Evolutionary conservation across 1,140 invertebrate species (phyloP).

Genomic region (Dendrolimus kikuchii): DNA sequence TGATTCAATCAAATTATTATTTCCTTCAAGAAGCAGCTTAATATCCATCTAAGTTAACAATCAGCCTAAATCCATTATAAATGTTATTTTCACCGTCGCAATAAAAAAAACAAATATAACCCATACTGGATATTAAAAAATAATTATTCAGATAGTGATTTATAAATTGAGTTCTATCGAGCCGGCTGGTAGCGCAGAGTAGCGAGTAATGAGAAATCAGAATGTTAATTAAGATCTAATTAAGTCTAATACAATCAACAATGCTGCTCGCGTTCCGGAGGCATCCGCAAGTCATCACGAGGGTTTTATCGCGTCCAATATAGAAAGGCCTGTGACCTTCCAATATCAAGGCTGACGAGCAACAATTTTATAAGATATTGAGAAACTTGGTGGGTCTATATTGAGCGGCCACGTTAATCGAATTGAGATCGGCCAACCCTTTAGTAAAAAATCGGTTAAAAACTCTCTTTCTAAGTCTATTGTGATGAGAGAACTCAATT

Average conservation of each 20-base stretch:
- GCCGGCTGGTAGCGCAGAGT: slow-evolving; percentile 56
- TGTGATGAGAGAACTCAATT: slow-evolving; percentile 70
- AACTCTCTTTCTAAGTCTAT: slow-evolving; percentile 51
- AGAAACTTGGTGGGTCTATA: slow-evolving; percentile 23
- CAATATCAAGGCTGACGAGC: slow-evolving; percentile 5
- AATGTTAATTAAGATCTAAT: slow-evolving; percentile 71
- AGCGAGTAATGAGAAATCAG: slow-evolving; percentile 70
- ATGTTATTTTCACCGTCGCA: slow-evolving; percentile 1
- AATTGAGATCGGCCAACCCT: slow-evolving; percentile 69
- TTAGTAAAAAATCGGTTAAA: slow-evolving; percentile 66
- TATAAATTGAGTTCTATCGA: slow-evolving; percentile 58
- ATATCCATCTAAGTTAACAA: background rate
- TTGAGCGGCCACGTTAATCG: slow-evolving; percentile 51
- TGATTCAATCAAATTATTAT: too few species aligned
- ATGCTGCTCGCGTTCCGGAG: slow-evolving; percentile 58
- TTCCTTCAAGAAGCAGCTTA: too few species aligned
- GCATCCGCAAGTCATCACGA: slow-evolving; percentile 62
- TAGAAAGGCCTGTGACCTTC: slow-evolving; percentile 44
- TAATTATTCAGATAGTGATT: slow-evolving; percentile 41
- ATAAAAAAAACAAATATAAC: slow-evolving; percentile 4
- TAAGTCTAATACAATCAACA: slow-evolving; percentile 69
- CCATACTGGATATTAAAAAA: slow-evolving; percentile 30
- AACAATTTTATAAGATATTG: slow-evolving; percentile 17
- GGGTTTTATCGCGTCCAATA: slow-evolving; percentile 35
- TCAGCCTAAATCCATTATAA: background rate